Percentiles rank a stretch among this genome's conserved stretches.
These are phyloP conservation scores for Ophonus ardosiacus DNA, from an alignment of 2,888 invertebrate genomes.

Conservation along the genomic window DNA sequence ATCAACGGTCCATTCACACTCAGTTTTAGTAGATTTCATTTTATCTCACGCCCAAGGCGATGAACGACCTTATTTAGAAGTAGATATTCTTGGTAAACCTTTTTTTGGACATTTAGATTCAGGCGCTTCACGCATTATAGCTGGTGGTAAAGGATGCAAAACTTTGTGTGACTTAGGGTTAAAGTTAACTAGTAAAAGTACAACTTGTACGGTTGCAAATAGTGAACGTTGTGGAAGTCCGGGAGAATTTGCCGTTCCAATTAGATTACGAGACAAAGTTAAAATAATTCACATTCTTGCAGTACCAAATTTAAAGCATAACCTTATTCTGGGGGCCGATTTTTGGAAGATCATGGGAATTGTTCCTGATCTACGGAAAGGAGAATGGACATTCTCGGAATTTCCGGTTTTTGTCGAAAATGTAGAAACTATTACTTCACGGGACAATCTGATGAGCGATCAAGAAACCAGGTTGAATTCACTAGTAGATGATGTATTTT, in stretches of 20 bases:
- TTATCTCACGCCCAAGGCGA: neutral
- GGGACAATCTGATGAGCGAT: neutral
- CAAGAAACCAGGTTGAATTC: neutral
- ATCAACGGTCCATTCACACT: neutral
- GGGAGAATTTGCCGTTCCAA: neutral
- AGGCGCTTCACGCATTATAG: neutral
- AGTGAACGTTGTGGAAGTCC: neutral
- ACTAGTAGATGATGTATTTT: too few relatives aligned
- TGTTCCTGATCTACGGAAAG: neutral
- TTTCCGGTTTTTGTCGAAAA: neutral
- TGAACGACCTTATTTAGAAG: slow-evolving; percentile 5
- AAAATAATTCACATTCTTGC: neutral
- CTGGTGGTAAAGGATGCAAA: neutral
- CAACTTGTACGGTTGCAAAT: neutral
- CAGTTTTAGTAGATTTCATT: neutral
- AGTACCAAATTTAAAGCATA: neutral
- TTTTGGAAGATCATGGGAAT: neutral
- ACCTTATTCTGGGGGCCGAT: neutral
- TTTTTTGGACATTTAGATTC: neutral
- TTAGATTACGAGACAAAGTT: neutral
- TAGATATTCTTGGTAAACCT: neutral
- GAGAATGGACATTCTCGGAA: neutral
- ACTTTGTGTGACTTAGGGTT: neutral
- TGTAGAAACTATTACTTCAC: neutral
- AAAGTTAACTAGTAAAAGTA: neutral